Percentiles rank a stretch among this genome's conserved stretches.
phyloP scores from a whole-genome alignment of 1,140 invertebrate species.

The Ephestia elutella region DNA sequence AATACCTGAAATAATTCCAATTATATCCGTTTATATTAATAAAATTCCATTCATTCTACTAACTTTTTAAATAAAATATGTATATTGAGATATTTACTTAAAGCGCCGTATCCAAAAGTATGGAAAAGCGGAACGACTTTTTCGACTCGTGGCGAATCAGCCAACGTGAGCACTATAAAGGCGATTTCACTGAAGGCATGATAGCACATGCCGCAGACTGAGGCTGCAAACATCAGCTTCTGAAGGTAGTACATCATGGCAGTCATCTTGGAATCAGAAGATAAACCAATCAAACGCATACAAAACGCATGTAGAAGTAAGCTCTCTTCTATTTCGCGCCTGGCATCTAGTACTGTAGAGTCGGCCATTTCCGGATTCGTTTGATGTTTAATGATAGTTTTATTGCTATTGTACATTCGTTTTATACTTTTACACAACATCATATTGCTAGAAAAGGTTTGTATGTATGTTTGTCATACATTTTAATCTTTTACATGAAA shows the following conservation, averaged over 20 bases:
- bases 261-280: slow-evolving; percentile 31
- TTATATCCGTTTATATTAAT: too few relatives aligned
- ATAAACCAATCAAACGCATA: slow-evolving; percentile 52
- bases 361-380: slow-evolving; percentile 28
- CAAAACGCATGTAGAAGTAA: slow-evolving; percentile 43
- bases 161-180: slow-evolving; percentile 50
- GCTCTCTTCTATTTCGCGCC: slow-evolving; percentile 51
- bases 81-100: slow-evolving; percentile 63
- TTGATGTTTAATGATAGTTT: too few relatives aligned
- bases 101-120: slow-evolving; percentile 57
- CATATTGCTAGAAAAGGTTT: too few relatives aligned
- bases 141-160: slow-evolving; percentile 41
- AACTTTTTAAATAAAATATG: too few relatives aligned
- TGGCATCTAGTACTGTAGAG: slow-evolving; percentile 32
- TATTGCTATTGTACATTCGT: too few relatives aligned
- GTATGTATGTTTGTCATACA: too few relatives aligned
- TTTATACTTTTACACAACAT: too few relatives aligned
- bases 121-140: slow-evolving; percentile 61
- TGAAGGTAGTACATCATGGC: slow-evolving; percentile 24
- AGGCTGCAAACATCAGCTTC: slow-evolving; percentile 32
- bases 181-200: slow-evolving; percentile 61
- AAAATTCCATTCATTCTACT: too few relatives aligned
- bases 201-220: slow-evolving; percentile 48
- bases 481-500: too few relatives aligned
- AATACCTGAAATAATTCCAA: too few relatives aligned